Evolutionary conservation across 2,797 vertebrate species (phyloP), one percentile per base, ranked within the genome.

Genomic region (Smutsia gigantea): DNA sequence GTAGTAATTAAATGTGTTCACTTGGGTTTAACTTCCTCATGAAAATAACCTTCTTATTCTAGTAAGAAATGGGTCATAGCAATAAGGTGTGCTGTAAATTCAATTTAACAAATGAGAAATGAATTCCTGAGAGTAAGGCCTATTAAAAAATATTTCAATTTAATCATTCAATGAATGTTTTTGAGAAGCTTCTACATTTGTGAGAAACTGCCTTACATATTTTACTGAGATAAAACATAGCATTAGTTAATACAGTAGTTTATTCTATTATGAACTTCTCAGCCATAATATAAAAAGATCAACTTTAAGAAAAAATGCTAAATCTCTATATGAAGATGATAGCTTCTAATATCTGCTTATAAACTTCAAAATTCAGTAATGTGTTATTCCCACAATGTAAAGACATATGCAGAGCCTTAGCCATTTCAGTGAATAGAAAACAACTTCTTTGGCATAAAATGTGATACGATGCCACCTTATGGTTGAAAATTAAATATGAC

Each of bases 401-500:
- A 59, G 25, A 59, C 82, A 66, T 94, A 78, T 95, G 64, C 82
- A 88, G 78, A 95, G 21, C 42, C 69, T 39, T 51, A 72, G 42
- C 64, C 31, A 68, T 93, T 81, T 68, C 64, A 0, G 66, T 81
- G 63, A 96, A 86, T n/a, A 90, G 66, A 93, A 93, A 86, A 64
- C 55, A 66, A 78, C 6, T 90, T 96, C 83, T 34, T 79, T 42
- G 39, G 53, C 84, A 98, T 98, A 98, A 98, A 97, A 90, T 85
- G 61, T 98, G 97, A 96, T 96, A 97, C 18, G 96, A 90, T 98
- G 98, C 98, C 98, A 98, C 97, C 98, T 98, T 97, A 97, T 98
- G 98, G 98, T 49, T 96, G 79, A 98, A 98, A 97, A 29, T 39
- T 68, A 82, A 94, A 98, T 72, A 72, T 87, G 96, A 97, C 81